Percentiles rank a stretch among this genome's conserved stretches.
Conservation (phyloP, 2,797 vertebrate genomes). For the Argyrosomus regius region DNA sequence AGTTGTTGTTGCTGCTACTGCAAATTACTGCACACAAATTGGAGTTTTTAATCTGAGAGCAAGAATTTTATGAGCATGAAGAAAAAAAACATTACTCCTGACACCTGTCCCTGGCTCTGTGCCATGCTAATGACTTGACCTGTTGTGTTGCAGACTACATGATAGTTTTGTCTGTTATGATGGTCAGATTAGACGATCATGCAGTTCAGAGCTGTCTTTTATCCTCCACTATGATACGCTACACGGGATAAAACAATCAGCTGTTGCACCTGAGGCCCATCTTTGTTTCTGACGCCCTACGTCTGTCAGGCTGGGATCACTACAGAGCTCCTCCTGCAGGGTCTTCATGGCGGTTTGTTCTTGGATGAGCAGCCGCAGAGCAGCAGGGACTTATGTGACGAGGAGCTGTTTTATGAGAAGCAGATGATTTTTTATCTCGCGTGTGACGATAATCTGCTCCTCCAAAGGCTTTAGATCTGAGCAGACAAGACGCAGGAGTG, state of each 20-base stretch:
- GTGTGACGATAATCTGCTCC: conserved; percentile 39
- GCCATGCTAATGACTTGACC: background rate
- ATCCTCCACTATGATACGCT: too few relatives aligned
- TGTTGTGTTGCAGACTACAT: too few relatives aligned
- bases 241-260: too few relatives aligned
- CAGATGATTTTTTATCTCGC: conserved; percentile 39
- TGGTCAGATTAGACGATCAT: too few relatives aligned
- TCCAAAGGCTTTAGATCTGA: conserved; percentile 40
- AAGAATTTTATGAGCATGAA: background rate
- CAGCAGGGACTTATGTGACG: conserved; percentile 8
- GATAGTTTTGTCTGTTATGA: too few relatives aligned
- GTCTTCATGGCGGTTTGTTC: background rate
- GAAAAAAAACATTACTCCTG: background rate
- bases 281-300: too few relatives aligned
- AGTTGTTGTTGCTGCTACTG: too few relatives aligned
- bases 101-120: background rate
- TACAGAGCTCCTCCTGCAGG: background rate
- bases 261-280: too few relatives aligned
- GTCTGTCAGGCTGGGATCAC: too few relatives aligned
- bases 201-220: too few relatives aligned
- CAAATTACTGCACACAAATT: too few relatives aligned
- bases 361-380: conserved; percentile 24
- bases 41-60: too few relatives aligned
- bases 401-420: conserved; percentile 32
- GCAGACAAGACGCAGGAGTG: conserved; percentile 52